A percentile compares a stretch with the other conserved stretches of the same genome.
Evolutionary conservation across 2,113 vertebrate genomes (phyloP).

Genomic region (Cynocephalus volans): DNA sequence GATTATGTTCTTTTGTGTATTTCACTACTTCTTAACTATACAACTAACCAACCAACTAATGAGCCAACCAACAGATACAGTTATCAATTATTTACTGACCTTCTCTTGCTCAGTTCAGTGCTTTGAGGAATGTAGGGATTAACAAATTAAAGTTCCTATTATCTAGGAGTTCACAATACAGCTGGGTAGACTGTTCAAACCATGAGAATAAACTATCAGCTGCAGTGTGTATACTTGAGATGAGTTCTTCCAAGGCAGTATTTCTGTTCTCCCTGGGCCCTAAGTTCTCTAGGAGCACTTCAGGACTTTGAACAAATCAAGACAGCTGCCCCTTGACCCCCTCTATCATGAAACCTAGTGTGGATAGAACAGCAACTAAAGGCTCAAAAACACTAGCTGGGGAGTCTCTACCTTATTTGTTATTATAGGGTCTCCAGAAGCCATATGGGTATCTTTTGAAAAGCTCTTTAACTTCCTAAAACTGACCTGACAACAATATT

Average conservation of each 20-base stretch:
- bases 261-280: neutral
- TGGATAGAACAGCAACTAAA: neutral
- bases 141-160: neutral
- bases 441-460: neutral
- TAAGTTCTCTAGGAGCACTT: too few relatives aligned
- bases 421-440: neutral
- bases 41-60: neutral
- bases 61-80: neutral
- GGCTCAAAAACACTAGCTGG: neutral
- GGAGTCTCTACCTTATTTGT: too few relatives aligned
- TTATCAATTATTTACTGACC: neutral
- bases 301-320: neutral
- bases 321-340: neutral
- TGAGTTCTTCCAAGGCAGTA: neutral
- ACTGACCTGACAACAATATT: neutral
- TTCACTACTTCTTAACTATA: neutral
- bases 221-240: rapidly evolving
- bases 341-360: neutral
- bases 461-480: neutral
- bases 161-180: neutral
- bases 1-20: neutral
- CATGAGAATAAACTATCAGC: neutral
- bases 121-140: neutral
- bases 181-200: neutral
- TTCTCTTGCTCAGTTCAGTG: neutral